A percentile compares a stretch with the other conserved stretches of the same genome.
Evolutionary conservation across 2,888 invertebrate species (phyloP).

Genomic region (Theodoxus fluviatilis): DNA sequence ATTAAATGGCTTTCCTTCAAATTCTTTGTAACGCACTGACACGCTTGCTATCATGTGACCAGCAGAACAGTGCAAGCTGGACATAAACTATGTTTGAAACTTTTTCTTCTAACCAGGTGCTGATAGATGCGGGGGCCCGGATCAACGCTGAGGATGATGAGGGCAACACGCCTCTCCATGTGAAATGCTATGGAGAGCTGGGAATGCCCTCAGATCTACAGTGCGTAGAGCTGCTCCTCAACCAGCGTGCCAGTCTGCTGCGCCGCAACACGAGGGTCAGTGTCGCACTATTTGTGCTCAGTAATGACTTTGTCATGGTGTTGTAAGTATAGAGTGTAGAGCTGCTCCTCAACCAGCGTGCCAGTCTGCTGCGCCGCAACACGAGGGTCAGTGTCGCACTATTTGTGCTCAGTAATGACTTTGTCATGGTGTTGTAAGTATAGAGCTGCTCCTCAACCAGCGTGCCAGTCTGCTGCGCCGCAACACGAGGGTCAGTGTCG

Average conservation of each 20-base stretch:
- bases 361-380: background rate
- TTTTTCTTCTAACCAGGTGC: slow-evolving; percentile 38
- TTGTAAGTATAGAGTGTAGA: no score
- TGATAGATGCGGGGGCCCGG: slow-evolving; percentile 59
- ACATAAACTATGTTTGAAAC: background rate
- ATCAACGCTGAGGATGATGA: slow-evolving; percentile 58
- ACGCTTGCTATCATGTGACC: background rate
- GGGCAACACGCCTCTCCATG: slow-evolving; percentile 63
- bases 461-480: slow-evolving; percentile 52
- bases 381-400: background rate
- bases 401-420: background rate
- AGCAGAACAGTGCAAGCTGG: background rate
- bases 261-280: slow-evolving; percentile 58
- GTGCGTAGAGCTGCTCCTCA: slow-evolving; percentile 54
- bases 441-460: slow-evolving; percentile 53
- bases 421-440: no score
- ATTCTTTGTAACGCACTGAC: background rate
- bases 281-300: background rate
- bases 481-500: slow-evolving; percentile 53
- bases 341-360: no score
- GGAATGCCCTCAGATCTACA: slow-evolving; percentile 50
- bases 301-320: no score
- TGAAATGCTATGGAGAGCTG: slow-evolving; percentile 63
- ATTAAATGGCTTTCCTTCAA: background rate
- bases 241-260: slow-evolving; percentile 50